phyloP scores from a whole-genome alignment of 2,113 vertebrate genomes.

The Neopipo cinnamomea region DNA sequence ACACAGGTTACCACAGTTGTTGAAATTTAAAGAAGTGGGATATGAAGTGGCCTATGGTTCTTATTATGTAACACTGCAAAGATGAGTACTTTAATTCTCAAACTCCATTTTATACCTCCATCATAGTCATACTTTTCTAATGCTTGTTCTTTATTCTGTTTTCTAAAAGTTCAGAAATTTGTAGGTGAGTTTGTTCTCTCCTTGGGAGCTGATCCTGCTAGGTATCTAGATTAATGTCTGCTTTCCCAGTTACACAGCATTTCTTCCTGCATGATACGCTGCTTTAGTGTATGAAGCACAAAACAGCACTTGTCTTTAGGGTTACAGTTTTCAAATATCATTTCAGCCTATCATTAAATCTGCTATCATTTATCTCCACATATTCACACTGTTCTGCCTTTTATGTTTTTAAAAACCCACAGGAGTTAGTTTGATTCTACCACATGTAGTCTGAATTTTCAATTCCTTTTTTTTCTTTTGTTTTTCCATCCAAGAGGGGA shows the following conservation, averaged over 20 bases:
- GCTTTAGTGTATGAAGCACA: neutral
- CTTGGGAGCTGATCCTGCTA: neutral
- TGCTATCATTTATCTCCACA: neutral
- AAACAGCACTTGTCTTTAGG: neutral
- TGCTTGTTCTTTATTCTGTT: neutral
- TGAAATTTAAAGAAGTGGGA: neutral
- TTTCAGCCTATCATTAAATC: neutral
- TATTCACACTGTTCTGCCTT: neutral
- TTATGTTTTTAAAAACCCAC: neutral
- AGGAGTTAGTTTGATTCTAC: neutral
- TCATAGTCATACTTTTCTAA: neutral
- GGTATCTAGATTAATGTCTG: neutral
- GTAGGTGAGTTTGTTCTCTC: neutral
- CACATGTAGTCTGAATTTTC: neutral
- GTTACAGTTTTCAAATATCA: neutral
- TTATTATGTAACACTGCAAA: neutral
- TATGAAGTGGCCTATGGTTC: neutral
- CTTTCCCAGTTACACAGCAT: neutral
- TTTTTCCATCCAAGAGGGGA: neutral
- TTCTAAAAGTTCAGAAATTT: neutral
- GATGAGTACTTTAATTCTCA: neutral
- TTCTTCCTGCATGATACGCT: neutral
- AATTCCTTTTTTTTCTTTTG: neutral
- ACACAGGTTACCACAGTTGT: neutral
- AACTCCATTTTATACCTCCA: neutral